Percentiles rank a stretch among this genome's conserved stretches.
Conservation (phyloP, 1,140 invertebrate species). For the Neocloeon triangulifer region DNA sequence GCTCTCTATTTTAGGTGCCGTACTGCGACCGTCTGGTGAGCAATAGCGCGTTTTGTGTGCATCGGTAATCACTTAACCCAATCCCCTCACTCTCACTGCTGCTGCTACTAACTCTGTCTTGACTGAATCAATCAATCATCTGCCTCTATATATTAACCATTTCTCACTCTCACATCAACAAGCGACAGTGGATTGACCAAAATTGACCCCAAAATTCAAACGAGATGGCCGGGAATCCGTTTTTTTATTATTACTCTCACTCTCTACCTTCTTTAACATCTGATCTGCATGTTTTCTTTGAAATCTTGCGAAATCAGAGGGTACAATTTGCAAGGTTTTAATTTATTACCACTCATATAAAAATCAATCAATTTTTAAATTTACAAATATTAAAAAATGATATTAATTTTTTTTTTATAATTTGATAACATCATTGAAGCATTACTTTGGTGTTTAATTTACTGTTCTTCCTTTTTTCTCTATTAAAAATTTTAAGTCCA, state of each 20-base stretch:
- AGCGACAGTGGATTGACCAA: neutral
- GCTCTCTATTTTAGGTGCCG: conserved; percentile 50
- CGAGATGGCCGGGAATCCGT: neutral
- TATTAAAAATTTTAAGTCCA: no score
- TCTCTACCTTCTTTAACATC: no score
- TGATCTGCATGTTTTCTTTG: no score
- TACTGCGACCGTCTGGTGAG: conserved; percentile 74
- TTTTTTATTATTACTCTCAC: neutral
- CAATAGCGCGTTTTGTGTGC: conserved; percentile 77
- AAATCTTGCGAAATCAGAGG: no score
- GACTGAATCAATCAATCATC: neutral
- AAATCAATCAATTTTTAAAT: no score
- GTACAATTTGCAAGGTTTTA: no score
- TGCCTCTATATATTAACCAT: conserved; percentile 1
- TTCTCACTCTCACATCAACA: conserved; percentile 4
- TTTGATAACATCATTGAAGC: no score
- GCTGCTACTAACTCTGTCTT: conserved; percentile 8
- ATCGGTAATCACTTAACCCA: conserved; percentile 43
- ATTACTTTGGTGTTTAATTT: no score
- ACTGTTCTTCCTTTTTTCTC: no score
- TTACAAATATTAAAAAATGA: no score
- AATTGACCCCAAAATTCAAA: neutral
- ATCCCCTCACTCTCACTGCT: conserved; percentile 20
- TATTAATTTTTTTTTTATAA: no score
- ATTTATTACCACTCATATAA: no score